Evolutionary conservation across 2,797 vertebrate genomes (phyloP).

Genomic region (Phyllotis vaccarum): DNA sequence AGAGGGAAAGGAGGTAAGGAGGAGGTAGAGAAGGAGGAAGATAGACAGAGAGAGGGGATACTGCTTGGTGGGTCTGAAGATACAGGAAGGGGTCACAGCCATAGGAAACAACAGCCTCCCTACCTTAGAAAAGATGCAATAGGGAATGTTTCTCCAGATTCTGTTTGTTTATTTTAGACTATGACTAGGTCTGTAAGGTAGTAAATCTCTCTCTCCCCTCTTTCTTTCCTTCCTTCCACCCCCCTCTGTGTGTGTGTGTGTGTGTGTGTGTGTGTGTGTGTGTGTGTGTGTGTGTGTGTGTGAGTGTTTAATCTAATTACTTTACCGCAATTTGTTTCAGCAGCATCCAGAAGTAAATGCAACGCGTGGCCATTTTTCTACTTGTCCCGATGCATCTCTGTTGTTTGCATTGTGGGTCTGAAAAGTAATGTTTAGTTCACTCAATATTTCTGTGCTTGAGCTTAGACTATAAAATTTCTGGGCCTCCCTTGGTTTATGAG

Average conservation of each 20-base stretch:
- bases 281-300: too few species aligned
- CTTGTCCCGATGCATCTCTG: not conserved
- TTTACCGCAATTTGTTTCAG: not conserved
- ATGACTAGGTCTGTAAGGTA: not conserved
- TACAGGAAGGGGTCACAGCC: rapidly evolving
- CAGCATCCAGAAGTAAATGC: not conserved
- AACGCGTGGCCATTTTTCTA: not conserved
- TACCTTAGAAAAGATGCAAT: not conserved
- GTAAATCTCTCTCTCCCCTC: not conserved
- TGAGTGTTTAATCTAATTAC: not conserved
- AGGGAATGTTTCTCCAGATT: not conserved
- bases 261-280: too few species aligned
- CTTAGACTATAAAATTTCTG: not conserved
- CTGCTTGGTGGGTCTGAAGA: not conserved
- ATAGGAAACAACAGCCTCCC: not conserved
- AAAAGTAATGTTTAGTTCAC: not conserved
- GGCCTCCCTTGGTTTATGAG: not conserved
- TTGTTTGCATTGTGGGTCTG: not conserved
- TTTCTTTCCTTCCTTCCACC: too few species aligned
- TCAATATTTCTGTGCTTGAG: not conserved
- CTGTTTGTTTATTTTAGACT: not conserved
- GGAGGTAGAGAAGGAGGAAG: rapidly evolving
- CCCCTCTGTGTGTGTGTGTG: too few species aligned
- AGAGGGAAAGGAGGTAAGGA: not conserved
- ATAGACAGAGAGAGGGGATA: not conserved